phyloP scores from a whole-genome alignment of 1,140 invertebrate species.

The Formica selysi region DNA sequence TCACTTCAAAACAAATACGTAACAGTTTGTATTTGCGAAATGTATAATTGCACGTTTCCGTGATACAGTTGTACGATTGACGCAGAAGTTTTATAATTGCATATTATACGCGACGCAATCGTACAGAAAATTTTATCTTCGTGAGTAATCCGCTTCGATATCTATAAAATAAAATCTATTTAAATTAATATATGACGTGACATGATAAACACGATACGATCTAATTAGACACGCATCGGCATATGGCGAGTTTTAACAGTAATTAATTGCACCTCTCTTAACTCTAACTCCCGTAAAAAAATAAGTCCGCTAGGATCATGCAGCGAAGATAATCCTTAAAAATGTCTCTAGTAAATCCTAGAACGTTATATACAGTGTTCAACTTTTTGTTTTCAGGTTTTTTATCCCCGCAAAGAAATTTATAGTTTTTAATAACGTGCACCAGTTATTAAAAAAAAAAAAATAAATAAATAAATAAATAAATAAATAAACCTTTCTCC shows the following conservation, averaged over 20 bases:
- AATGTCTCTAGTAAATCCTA: slow-evolving; percentile 3
- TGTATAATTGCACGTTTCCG: slow-evolving; percentile 11
- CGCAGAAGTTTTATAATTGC: slow-evolving; percentile 22
- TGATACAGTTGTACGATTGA: not conserved
- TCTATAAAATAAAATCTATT: not conserved
- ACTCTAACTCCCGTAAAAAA: not conserved
- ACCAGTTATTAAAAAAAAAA: not conserved
- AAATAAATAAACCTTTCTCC: not conserved
- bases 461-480: no score
- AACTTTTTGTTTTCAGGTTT: not conserved
- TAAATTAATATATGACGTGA: not conserved
- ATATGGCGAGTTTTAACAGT: not conserved
- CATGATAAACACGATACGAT: not conserved
- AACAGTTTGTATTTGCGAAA: not conserved
- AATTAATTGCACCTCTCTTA: slow-evolving; percentile 24
- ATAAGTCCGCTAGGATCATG: not conserved
- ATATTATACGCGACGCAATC: not conserved
- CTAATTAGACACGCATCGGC: not conserved
- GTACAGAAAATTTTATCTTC: not conserved
- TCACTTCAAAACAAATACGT: slow-evolving; percentile 34
- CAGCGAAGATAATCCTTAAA: slow-evolving; percentile 21
- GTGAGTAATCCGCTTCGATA: not conserved
- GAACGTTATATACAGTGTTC: not conserved
- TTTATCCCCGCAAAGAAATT: not conserved
- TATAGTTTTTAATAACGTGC: not conserved